Percentiles rank a stretch among this genome's conserved stretches.
phyloP scores from a whole-genome alignment of 2,888 invertebrate genomes.

The Polymixis lichenea region DNA sequence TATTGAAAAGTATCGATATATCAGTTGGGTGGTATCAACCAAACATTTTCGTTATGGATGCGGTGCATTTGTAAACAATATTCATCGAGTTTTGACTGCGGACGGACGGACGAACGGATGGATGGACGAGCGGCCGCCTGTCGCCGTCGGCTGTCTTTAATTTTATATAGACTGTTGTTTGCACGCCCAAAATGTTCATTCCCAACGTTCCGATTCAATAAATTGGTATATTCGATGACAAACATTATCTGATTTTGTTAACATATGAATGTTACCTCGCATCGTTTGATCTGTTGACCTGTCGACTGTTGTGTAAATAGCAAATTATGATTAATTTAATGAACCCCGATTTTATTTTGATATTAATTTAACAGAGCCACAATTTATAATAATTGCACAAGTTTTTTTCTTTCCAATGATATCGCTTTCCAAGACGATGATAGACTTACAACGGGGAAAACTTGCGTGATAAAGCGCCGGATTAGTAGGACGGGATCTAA shows the following conservation, averaged over 20 bases:
- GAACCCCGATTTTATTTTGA: conserved; percentile 28
- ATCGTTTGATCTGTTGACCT: conserved; percentile 61
- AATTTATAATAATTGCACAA: conserved; percentile 12
- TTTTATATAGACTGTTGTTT: conserved; percentile 81
- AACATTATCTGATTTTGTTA: conserved; percentile 67
- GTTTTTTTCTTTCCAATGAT: conserved; percentile 37
- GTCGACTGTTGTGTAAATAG: conserved; percentile 34
- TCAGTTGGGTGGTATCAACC: conserved; percentile 75
- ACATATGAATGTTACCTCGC: conserved; percentile 52
- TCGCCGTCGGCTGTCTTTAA: conserved; percentile 81
- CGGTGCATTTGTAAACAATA: conserved; percentile 84
- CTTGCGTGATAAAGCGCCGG: conserved; percentile 55
- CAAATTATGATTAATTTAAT: conserved; percentile 55
- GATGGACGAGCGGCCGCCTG: conserved; percentile 56
- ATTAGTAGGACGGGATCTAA: conserved; percentile 67
- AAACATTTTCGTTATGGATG: conserved; percentile 82
- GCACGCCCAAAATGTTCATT: conserved; percentile 73
- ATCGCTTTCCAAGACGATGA: conserved; percentile 28
- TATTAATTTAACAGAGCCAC: background rate
- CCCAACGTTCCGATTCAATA: conserved; percentile 70
- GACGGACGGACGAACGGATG: conserved; percentile 67
- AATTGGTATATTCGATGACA: conserved; percentile 73
- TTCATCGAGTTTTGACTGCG: conserved; percentile 72
- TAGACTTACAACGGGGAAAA: conserved; percentile 39
- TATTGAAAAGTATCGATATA: conserved; percentile 68